These are phyloP conservation scores for Euphonia xanthogaster DNA, from an alignment of 2,797 vertebrate species.

Conservation along the genomic window DNA sequence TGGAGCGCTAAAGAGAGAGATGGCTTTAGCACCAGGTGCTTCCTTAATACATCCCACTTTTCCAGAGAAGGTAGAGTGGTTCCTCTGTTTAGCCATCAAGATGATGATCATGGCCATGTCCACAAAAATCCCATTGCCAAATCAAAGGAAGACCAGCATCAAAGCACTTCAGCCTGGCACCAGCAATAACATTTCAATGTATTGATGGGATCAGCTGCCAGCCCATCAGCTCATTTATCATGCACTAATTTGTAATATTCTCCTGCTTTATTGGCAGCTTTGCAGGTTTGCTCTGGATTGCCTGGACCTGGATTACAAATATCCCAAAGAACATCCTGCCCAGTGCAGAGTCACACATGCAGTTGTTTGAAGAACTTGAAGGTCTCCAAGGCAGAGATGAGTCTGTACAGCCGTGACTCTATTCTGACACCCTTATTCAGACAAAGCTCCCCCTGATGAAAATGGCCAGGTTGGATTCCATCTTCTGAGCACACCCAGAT, in stretches of 20 bases:
- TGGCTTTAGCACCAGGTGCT: not conserved
- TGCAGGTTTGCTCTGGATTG: not conserved
- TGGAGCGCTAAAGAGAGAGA: not conserved
- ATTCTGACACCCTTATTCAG: not conserved
- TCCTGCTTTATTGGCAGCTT: not conserved
- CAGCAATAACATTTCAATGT: not conserved
- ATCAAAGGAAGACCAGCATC: not conserved
- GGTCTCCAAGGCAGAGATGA: not conserved
- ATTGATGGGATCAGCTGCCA: not conserved
- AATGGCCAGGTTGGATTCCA: not conserved
- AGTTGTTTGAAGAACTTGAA: not conserved
- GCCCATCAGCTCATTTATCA: not conserved
- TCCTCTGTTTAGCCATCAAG: not conserved
- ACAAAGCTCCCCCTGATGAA: not conserved
- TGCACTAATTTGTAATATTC: not conserved
- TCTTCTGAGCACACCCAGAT: not conserved
- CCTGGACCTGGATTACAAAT: not conserved
- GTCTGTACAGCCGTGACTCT: not conserved
- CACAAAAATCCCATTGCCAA: not conserved
- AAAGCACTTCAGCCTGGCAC: not conserved
- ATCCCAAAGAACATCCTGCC: not conserved
- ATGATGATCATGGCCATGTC: not conserved
- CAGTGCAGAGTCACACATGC: not conserved
- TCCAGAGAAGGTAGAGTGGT: not conserved
- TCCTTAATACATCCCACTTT: not conserved